Evolutionary conservation across 1,140 invertebrate species (phyloP).

Genomic region (Euwallacea similis): DNA sequence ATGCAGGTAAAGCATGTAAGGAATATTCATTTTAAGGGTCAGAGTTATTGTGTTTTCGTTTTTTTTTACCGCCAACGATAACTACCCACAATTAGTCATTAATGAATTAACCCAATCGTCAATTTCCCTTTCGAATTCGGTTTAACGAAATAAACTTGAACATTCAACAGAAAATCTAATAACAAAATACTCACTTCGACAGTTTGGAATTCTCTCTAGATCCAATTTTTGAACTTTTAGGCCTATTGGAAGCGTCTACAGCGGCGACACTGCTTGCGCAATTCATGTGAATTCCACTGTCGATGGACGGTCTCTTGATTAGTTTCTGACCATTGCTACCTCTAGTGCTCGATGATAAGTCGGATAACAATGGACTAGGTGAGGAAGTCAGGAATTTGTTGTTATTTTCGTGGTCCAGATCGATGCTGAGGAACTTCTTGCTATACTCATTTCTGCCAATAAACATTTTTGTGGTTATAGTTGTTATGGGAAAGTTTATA

Average conservation of each 20-base stretch:
- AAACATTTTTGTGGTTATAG: too few species aligned
- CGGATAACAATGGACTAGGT: slow-evolving; percentile 50
- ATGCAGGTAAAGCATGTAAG: too few species aligned
- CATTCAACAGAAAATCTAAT: background rate
- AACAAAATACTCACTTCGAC: slow-evolving; percentile 55
- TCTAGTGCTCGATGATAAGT: slow-evolving; percentile 46
- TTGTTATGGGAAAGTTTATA: too few species aligned
- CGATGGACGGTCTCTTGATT: slow-evolving; percentile 78
- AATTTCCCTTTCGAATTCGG: too few species aligned
- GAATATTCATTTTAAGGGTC: too few species aligned
- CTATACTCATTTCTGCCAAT: slow-evolving; percentile 54
- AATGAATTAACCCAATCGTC: too few species aligned
- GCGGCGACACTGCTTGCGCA: slow-evolving; percentile 52
- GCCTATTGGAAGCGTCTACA: slow-evolving; percentile 27
- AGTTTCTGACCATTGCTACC: slow-evolving; percentile 56
- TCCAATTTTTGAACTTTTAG: slow-evolving; percentile 46
- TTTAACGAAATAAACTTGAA: too few species aligned
- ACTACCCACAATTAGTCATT: too few species aligned
- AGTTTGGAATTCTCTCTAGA: slow-evolving; percentile 54
- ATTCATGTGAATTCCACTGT: slow-evolving; percentile 82
- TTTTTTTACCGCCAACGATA: too few species aligned
- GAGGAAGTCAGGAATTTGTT: slow-evolving; percentile 47
- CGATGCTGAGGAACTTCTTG: slow-evolving; percentile 55
- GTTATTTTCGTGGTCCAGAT: slow-evolving; percentile 47
- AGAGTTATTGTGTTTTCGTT: too few species aligned